Base-by-base conservation (phyloP, 2,113 vertebrate genomes). In the Halcyon malimbica region DNA sequence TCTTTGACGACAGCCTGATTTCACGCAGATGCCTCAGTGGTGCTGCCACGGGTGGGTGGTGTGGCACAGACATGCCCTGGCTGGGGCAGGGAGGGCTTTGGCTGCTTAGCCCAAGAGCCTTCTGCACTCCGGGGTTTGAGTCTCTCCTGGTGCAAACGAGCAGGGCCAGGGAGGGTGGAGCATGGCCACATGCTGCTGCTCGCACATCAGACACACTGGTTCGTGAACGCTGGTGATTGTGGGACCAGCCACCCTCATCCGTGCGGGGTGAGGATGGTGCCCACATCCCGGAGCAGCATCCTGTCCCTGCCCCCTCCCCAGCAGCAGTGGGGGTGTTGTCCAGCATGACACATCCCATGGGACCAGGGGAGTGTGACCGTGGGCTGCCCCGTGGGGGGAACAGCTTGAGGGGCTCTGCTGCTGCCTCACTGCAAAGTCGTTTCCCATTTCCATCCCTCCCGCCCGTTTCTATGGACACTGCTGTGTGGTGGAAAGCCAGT, bases 281-380 rank as follows among this genome's bases (percentile, higher is more conserved):
- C 31, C 50, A 2, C 0, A 0, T 26, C 44, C 59, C 2, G 0
- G 33, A 31, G 29, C 60, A 56, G 23, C 56, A 42, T 41, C 39
- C 10, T 33, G 28, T 5, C 20, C 18, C 53, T 20, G 15, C 35
- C 17, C 20, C 19, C 14, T 35, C 35, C 13, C 11, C 0, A 3
- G 46, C 48, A 7, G 42, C 2, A 1, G 7, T 54, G 57, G 63
- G 48, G 19, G 65, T 4, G 2, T 17, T 44, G 26, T 6, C 26
- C 37, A 0, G 23, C 9, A 19, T 10, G 3, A 0, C 0, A 0
- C 6, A n/a, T 46, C 59, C 44, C 1, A 1, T 26, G 60, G 83
- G 37, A 48, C 24, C 2, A 3, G 42, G 53, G 41, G 57, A 35
- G 1, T 1, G 3, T 18, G 74, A 0, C 0, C 0, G 3, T 17